Evolutionary conservation across 2,113 vertebrate species (phyloP), one percentile per base, ranked within the genome.

Genomic region (Hiodon tergisus): DNA sequence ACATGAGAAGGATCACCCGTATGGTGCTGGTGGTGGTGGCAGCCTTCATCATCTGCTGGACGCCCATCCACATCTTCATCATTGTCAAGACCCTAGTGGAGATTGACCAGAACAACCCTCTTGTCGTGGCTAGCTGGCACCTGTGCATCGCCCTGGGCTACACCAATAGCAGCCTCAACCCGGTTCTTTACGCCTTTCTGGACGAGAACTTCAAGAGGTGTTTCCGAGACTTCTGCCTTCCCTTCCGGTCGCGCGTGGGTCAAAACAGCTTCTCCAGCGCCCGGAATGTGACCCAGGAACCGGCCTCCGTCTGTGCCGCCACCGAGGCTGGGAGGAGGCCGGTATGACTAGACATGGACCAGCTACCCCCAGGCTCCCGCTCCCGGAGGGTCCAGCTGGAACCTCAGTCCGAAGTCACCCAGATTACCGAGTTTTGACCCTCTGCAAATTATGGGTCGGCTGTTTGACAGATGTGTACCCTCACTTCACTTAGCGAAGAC

Each of bases 171-270:
- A 31, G 31, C 31, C 31, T 31, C 31, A 31, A 31, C 31, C 31
- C 31, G 31, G 2, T 31, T 31, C 31, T 65, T 31, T 65, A 65
- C 8, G 62, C 62, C 16, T 63, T 63, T 17, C 61, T 63, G 61
- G 61, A 63, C 31, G 61, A 63, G 61, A 63, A 63, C 61, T 65
- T 65, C 62, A 65, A 65, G 62, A 85, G 93, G 79, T 94, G 93
- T 82, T 94, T 94, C 86, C 87, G 91, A 87, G 93, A 94, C 84
- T 94, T 94, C 89, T 94, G 93, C 78, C 89, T 94, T 74, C 92
- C 93, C 55, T 90, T 90, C 52, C 83, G 92, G 68, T 92, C 91
- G 60, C 74, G 86, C 58, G 90, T 91, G 5, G 91, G 92, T 78
- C 91, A 91, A 54, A 91, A 94, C 77, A 91, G 92, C 77, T 94